Base-by-base conservation (phyloP, 2,113 vertebrate genomes). In the Antennarius striatus region DNA sequence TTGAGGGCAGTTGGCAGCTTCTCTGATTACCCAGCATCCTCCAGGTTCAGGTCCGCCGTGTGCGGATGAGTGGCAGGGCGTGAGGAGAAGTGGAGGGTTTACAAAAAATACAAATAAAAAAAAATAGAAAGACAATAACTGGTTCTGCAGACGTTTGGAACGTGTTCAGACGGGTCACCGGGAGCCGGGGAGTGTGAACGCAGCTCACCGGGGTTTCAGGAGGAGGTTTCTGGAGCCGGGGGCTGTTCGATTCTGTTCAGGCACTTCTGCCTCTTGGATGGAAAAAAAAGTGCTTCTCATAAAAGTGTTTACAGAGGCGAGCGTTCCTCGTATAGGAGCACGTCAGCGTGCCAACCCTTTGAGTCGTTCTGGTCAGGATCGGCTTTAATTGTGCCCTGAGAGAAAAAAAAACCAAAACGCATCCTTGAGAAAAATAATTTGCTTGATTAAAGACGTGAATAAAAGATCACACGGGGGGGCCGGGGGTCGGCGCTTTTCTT, bases 61-160 rank as follows among this genome's bases (percentile, higher is more conserved):
- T 84, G 82, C 82, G 82, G 77, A 75, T 65, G 79, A 79, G 75
- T 71, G 74, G 75, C 74, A 58, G 72, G 74, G 74, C 51, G 75
- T 63, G 77, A 55, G 65, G 71, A 75, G 62, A 14, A 13, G 9
- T 10, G 32, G 10, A 56, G n/a, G 39, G 50, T 30, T 17, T 3
- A 16, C 48, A 48, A 48, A 58, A 39, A 54, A 28, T 12, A 43
- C 42, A 9, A 50, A 47, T 49, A 29, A 52, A 29, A 13, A 59
- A 47, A 46, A 39, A 32, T 59, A 16, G 59, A 67, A 71, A 76
- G 17, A 66, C 77, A 84, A 79, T 80, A 89, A 91, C 88, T 83
- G 79, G 89, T 89, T 91, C 79, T 71, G 74, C 82, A 81, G 83
- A 82, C 75, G 77, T 82, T 61, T 85, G 82, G 73, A 88, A 73